Base-by-base conservation (phyloP, 2,888 invertebrate species). In the Neoscelio sp. region DNA sequence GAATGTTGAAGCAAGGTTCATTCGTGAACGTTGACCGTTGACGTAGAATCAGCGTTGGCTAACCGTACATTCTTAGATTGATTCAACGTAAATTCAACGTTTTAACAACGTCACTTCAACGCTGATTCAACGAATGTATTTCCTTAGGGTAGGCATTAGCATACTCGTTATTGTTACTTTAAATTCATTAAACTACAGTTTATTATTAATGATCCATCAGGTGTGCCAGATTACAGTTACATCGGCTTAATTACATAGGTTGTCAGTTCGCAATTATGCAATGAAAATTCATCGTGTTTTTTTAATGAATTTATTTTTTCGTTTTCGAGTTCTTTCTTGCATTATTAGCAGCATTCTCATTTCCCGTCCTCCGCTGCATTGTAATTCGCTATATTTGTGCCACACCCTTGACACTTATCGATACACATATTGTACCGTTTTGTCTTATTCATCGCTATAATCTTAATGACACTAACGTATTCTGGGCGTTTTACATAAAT, bases 401-500 rank as follows among this genome's bases (percentile, higher is more conserved):
- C 76, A 62, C 76, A 68, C 76, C 76, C 76, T 68, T 64, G 76
- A 68, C 62, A 68, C 54, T 62, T 46, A 56, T 64, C 56, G 46
- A 56, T 64, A 56, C 70, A 62, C 68, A 52, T 62, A 64, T 70
- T 64, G 54, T 50, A 30, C 56, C 68, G 60, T 70, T 68, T 76
- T 56, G 62, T 62, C 76, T 56, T 38, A 35, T 44, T 56, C 58
- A 75, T 56, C 30, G 71, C 62, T 40, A 44, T 44, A 52, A 44
- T 71, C 58, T 70, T 58, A 70, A 70, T 33, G 50, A 35, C 65
- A 44, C 70, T 68, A 70, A 70, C 65, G 58, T 70, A 77, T 77
- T 77, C 70, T 42, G 58, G 77, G 50, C 56, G 56, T 50, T 77
- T 77, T 77, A 77, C 70, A 77, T 77, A 76, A 76, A 62, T 54